Percentiles rank a stretch among this genome's conserved stretches.
Evolutionary conservation across 2,797 vertebrate species (phyloP).

Genomic region (Spizella passerina): DNA sequence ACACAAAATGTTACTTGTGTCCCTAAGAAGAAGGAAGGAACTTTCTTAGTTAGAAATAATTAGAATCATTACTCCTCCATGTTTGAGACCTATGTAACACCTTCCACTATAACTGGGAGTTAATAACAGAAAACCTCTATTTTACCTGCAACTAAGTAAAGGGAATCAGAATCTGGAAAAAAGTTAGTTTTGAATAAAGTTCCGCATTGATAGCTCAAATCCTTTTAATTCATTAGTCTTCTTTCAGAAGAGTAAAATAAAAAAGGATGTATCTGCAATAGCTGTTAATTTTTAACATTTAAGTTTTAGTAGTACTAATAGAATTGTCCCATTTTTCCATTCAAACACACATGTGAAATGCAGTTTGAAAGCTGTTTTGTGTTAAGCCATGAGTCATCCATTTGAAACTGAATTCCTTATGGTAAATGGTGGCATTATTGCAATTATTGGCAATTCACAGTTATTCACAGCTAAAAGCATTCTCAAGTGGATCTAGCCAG

Average conservation of each 20-base stretch:
- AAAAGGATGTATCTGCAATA: accelerated
- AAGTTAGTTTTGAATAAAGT: not conserved
- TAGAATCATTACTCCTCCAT: not conserved
- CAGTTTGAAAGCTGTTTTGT: not conserved
- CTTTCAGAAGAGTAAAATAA: not conserved
- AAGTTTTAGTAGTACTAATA: not conserved
- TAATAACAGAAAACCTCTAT: not conserved
- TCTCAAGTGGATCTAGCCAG: not conserved
- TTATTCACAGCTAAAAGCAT: not conserved
- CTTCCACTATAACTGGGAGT: not conserved
- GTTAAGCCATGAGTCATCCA: not conserved
- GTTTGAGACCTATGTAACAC: not conserved
- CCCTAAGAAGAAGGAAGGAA: not conserved
- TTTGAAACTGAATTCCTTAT: not conserved
- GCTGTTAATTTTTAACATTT: not conserved
- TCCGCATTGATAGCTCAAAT: not conserved
- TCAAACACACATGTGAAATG: not conserved
- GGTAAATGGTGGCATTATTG: not conserved
- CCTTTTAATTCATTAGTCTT: not conserved
- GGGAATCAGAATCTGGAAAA: not conserved
- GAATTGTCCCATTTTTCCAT: not conserved
- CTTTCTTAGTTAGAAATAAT: not conserved
- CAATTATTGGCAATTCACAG: not conserved
- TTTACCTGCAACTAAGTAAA: not conserved
- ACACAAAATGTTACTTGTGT: not conserved